Evolutionary conservation across 2,888 invertebrate species (phyloP).

Genomic region (Augochlorella aurata): DNA sequence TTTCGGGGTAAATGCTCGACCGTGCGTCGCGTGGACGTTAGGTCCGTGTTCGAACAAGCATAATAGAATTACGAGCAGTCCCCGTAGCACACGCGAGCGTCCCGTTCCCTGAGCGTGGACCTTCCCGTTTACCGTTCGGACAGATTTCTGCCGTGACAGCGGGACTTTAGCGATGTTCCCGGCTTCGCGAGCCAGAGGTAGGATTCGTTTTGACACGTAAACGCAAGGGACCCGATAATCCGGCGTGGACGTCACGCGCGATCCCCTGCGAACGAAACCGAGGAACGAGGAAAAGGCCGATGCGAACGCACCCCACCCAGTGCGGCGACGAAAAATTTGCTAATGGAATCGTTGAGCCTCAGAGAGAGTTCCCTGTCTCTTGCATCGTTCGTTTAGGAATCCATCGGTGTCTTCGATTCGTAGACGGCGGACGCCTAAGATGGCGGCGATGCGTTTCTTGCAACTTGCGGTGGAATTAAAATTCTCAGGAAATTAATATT

Average conservation of each 20-base stretch:
- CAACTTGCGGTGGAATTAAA: no score
- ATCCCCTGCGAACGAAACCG: slow-evolving; percentile 6
- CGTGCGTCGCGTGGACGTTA: neutral
- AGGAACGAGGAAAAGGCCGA: neutral
- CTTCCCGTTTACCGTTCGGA: slow-evolving; percentile 28
- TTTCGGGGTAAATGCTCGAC: no score
- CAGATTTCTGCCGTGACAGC: slow-evolving; percentile 44
- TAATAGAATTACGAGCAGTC: slow-evolving; percentile 63
- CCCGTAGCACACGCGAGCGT: slow-evolving; percentile 59
- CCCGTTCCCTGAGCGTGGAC: slow-evolving; percentile 15
- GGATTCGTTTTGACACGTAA: slow-evolving; percentile 59
- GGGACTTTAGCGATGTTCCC: slow-evolving; percentile 43
- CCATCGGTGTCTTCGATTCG: no score
- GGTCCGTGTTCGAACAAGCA: slow-evolving; percentile 11
- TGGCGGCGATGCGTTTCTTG: no score
- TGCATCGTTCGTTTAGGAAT: no score
- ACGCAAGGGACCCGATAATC: slow-evolving; percentile 57
- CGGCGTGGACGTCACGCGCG: slow-evolving; percentile 35
- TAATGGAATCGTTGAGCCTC: slow-evolving; percentile 43
- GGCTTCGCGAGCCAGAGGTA: slow-evolving; percentile 24
- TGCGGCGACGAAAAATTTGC: slow-evolving; percentile 12
- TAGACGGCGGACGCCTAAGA: no score
- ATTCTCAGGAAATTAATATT: no score
- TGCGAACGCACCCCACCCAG: no score
- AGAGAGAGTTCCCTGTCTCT: neutral